Base-by-base conservation (phyloP, 1,140 invertebrate genomes). In the Gryon sp. region DNA sequence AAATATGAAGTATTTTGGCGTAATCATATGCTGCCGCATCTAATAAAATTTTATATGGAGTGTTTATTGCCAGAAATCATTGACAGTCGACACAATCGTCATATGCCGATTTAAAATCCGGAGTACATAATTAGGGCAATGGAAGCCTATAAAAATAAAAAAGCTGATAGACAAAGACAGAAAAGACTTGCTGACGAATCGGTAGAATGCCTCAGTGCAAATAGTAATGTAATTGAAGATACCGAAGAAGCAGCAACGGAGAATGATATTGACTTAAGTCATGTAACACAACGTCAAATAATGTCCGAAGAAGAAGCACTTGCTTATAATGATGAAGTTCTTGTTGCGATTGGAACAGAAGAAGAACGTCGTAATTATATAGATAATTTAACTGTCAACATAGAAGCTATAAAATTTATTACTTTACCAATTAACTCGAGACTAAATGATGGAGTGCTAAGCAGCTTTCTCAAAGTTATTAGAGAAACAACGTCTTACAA, bases 41-140 rank as follows among this genome's bases (percentile, higher is more conserved):
- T 86, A 15, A 55, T 18, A n/a, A 24, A 28, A 9, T 86, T 86
- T 63, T 83, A 82, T 41, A 40, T 9, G 6, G 50, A 82, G 9
- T 84, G 80, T 46, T 18, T 86, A 4, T 57, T 84, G 19, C 78
- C 80, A n/a, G n/a, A n/a, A n/a, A n/a, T n/a, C n/a, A n/a, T n/a
- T n/a, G n/a, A n/a, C n/a, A n/a, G n/a, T n/a, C 1, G 84, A 85
- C 26, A 50, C 12, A 55, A 68, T 5, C 53, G 79, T 52, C 46
- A 36, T 46, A 78, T 81, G 77, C 50, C 68, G 15, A 83, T 84
- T 7, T 43, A 60, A 50, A 65, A 83, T 19, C 76, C 82, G n/a
- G 32, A 34, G 0, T 82, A 78, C 32, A 78, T 80, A 22, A 5
- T 43, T 9, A 24, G 72, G 20, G 62, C 59, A 18, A 12, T 55